phyloP scores from a whole-genome alignment of 2,113 vertebrate genomes.

The Hydrochoerus hydrochaeris region DNA sequence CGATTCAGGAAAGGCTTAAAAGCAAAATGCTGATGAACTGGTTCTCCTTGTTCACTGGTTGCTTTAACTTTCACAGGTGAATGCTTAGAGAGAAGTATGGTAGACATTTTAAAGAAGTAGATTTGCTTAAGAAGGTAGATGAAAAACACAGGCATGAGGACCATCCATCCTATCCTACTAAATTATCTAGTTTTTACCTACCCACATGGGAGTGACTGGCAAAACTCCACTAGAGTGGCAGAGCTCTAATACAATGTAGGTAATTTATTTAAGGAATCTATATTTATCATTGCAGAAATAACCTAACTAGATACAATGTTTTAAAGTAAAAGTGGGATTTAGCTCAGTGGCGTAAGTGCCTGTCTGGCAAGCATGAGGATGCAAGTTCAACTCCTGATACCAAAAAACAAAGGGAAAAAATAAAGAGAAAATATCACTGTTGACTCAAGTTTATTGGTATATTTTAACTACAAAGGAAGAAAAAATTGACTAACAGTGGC shows the following conservation, averaged over 20 bases:
- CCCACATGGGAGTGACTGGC: not conserved
- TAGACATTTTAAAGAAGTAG: not conserved
- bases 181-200: not conserved
- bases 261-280: not conserved
- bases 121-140: not conserved
- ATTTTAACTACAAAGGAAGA: slow-evolving; percentile 35
- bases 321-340: not conserved
- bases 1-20: not conserved
- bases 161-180: not conserved
- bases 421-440: not conserved
- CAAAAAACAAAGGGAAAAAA: no score
- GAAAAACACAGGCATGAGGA: not conserved
- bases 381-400: no score
- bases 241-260: not conserved
- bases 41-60: not conserved
- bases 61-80: not conserved
- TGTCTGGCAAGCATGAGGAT: no score
- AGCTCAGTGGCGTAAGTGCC: no score
- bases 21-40: slow-evolving; percentile 1
- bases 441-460: not conserved
- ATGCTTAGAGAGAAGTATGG: not conserved
- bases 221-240: not conserved
- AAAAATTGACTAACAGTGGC: not conserved
- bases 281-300: not conserved
- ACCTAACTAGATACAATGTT: not conserved